Conservation (phyloP, 2,888 invertebrate genomes). For the Metallyticus violacea region DNA sequence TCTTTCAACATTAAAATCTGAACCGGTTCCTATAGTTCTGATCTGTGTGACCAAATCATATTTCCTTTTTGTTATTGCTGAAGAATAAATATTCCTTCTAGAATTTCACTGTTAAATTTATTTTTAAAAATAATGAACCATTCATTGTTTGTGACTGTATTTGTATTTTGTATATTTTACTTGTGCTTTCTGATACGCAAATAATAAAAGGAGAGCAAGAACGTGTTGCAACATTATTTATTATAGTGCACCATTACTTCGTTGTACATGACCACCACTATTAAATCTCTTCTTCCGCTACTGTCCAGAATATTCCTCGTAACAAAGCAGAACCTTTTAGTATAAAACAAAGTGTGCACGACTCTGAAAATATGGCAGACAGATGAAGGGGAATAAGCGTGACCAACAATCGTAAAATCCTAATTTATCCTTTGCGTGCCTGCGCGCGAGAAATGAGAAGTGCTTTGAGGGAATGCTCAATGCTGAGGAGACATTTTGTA, state of each 20-base stretch:
- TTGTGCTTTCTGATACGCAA: too few relatives aligned
- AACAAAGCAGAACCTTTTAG: neutral
- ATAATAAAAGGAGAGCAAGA: neutral
- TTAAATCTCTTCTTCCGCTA: neutral
- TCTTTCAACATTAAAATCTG: too few relatives aligned
- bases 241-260: neutral
- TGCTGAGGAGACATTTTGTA: neutral
- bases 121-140: too few relatives aligned
- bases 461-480: neutral
- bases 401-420: neutral
- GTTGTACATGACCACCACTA: neutral
- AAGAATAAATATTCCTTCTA: too few relatives aligned
- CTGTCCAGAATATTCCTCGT: neutral
- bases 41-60: too few relatives aligned
- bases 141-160: too few relatives aligned
- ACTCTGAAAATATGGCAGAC: neutral
- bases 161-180: too few relatives aligned
- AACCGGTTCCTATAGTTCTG: too few relatives aligned
- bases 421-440: neutral
- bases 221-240: neutral
- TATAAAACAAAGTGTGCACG: neutral
- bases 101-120: too few relatives aligned
- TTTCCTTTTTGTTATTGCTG: too few relatives aligned
- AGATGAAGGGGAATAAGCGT: neutral
- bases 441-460: too few relatives aligned